Conservation (phyloP, 2,888 invertebrate species). For the Gastrophysa polygoni region DNA sequence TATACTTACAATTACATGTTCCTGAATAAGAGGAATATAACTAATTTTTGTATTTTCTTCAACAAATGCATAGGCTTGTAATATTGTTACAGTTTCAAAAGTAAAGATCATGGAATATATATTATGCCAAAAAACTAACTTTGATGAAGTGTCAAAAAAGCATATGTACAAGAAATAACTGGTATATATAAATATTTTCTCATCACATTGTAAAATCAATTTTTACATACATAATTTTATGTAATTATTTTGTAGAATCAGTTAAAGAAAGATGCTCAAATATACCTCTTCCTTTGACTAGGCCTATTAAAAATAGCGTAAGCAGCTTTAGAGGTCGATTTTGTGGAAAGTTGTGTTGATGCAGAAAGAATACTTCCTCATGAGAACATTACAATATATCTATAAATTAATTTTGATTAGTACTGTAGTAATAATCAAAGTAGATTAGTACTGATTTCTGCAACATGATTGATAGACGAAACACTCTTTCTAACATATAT, state of each 20-base stretch:
- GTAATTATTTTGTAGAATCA: slow-evolving; percentile 28
- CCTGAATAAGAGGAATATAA: slow-evolving; percentile 24
- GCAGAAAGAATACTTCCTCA: too few species aligned
- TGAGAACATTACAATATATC: too few species aligned
- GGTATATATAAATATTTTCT: slow-evolving; percentile 33
- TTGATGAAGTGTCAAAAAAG: slow-evolving; percentile 13
- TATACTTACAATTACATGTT: slow-evolving; percentile 36
- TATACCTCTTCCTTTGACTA: slow-evolving; percentile 32
- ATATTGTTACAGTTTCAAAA: slow-evolving; percentile 15
- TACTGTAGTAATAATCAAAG: too few species aligned
- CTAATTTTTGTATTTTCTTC: slow-evolving; percentile 17
- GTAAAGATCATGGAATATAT: slow-evolving; percentile 8
- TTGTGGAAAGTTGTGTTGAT: neutral
- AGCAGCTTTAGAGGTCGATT: slow-evolving; percentile 16
- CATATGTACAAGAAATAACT: slow-evolving; percentile 33
- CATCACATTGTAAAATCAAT: slow-evolving; percentile 34
- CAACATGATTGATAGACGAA: too few species aligned
- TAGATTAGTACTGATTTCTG: too few species aligned
- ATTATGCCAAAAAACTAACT: slow-evolving; percentile 11
- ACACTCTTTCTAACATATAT: too few species aligned
- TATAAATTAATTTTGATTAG: too few species aligned
- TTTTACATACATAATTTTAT: slow-evolving; percentile 29
- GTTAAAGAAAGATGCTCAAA: slow-evolving; percentile 28
- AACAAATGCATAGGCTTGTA: slow-evolving; percentile 14
- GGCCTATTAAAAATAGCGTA: slow-evolving; percentile 31